phyloP scores from a whole-genome alignment of 2,797 vertebrate genomes.

The Crocidura indochinensis region DNA sequence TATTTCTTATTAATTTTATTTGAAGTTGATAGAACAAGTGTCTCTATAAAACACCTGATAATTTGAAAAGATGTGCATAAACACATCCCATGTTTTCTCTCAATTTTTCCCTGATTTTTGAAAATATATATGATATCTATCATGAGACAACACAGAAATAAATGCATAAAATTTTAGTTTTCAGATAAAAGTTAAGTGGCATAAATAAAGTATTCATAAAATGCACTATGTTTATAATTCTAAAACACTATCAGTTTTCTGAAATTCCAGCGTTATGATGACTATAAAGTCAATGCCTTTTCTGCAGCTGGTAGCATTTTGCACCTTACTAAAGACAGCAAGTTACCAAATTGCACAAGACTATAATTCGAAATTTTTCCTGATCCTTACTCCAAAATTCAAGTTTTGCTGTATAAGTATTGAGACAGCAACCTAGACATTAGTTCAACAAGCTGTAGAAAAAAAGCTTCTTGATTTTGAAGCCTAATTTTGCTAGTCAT shows the following conservation, averaged over 20 bases:
- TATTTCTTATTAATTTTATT: not conserved
- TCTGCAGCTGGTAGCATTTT: not conserved
- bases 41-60: too few species aligned
- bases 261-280: not conserved
- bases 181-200: too few species aligned
- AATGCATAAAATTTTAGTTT: too few species aligned
- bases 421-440: not conserved
- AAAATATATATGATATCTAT: too few species aligned
- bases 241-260: not conserved
- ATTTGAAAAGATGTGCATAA: too few species aligned
- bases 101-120: too few species aligned
- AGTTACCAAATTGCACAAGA: not conserved
- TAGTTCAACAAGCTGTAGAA: not conserved
- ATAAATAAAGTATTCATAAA: too few species aligned
- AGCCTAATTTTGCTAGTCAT: not conserved
- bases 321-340: not conserved
- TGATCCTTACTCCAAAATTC: not conserved
- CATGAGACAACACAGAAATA: too few species aligned
- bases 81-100: too few species aligned
- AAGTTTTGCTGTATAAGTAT: not conserved
- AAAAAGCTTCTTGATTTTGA: not conserved
- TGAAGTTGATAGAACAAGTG: not conserved
- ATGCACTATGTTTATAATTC: too few species aligned
- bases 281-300: not conserved
- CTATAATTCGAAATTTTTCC: not conserved